Evolutionary conservation across 2,888 invertebrate species (phyloP).

Genomic region (Drosophila diplacantha): DNA sequence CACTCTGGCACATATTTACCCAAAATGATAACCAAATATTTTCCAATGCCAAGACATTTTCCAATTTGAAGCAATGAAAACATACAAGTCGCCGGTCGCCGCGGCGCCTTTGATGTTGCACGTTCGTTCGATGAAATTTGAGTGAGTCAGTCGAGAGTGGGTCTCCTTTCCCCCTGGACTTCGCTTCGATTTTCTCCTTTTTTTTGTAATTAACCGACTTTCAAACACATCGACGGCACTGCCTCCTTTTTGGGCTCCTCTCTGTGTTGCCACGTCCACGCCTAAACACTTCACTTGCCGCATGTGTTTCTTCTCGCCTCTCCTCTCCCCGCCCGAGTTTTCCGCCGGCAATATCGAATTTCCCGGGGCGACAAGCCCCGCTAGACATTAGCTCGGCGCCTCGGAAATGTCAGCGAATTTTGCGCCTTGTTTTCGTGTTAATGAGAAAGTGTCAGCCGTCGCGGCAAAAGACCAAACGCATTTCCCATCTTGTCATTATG

Average conservation of each 20-base stretch:
- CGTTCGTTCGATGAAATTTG: conserved; percentile 48
- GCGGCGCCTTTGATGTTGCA: conserved; percentile 54
- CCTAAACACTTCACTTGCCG: conserved; percentile 59
- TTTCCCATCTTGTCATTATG: conserved; percentile 56
- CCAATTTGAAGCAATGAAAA: conserved; percentile 49
- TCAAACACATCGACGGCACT: conserved; percentile 57
- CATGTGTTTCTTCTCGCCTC: conserved; percentile 54
- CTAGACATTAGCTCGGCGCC: conserved; percentile 61
- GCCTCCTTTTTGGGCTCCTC: conserved; percentile 24
- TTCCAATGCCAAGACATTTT: conserved; percentile 45
- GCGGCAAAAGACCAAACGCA: conserved; percentile 58
- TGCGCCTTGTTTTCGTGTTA: conserved; percentile 47
- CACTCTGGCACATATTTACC: conserved; percentile 32
- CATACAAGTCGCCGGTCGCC: conserved; percentile 49
- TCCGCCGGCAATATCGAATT: conserved; percentile 30
- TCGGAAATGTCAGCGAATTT: conserved; percentile 32
- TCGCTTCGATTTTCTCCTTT: conserved; percentile 24
- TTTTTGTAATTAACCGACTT: conserved; percentile 74
- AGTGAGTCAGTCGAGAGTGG: conserved; percentile 53
- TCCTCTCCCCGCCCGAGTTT: conserved; percentile 24
- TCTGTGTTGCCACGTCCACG: conserved; percentile 48
- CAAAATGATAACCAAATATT: conserved; percentile 48
- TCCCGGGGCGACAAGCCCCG: conserved; percentile 28
- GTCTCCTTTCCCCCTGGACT: conserved; percentile 35
- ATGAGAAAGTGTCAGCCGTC: conserved; percentile 67